Base-by-base conservation (phyloP, 2,797 vertebrate genomes). In the Myotis myotis region DNA sequence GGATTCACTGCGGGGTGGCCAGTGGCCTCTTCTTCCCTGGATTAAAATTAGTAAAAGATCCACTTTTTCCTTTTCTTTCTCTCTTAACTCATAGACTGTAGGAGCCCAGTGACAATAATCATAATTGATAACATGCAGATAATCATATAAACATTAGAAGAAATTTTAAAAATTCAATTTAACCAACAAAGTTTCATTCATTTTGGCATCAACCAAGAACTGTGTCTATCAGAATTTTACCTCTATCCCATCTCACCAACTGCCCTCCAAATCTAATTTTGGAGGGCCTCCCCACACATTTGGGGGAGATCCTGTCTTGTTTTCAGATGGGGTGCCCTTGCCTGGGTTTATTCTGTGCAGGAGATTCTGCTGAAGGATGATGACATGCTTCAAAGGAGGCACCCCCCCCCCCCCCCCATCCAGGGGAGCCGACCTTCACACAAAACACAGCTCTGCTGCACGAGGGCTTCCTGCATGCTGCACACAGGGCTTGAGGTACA, bases 201-300 rank as follows among this genome's bases (percentile, higher is more conserved):
- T 47, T 87, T 83, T 66, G 83, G 80, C 55, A 55, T 62, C 72
- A 62, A 64, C n/a, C 33, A 76, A 89, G 82, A 30, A 49, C 47
- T 19, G 30, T 53, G 87, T 55, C 25, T 38, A 53, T 51, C 33
- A 13, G 84, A 47, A 81, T 57, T 78, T 70, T 47, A 17, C 28
- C 57, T 62, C 38, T 15, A 9, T 4, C 30, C 89, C 38, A 41
- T 28, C 51, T 83, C 53, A 60, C 51, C 23, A 28, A 19, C 6
- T 51, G 64, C 20, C 53, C 66, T 86, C 49, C 36, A 41, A 12
- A 7, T 30, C 53, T 47, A 11, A 62, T 28, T 28, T 33, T 0
- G 19, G 30, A 86, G 22, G 23, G 36, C 12, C 19, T 66, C 87
- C 86, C 75, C 62, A 16, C 13, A 55, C 49, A 33, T 2, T 5